A percentile compares a stretch with the other conserved stretches of the same genome.
Evolutionary conservation across 2,797 vertebrate species (phyloP).

Genomic region (Corythornis leucogaster): DNA sequence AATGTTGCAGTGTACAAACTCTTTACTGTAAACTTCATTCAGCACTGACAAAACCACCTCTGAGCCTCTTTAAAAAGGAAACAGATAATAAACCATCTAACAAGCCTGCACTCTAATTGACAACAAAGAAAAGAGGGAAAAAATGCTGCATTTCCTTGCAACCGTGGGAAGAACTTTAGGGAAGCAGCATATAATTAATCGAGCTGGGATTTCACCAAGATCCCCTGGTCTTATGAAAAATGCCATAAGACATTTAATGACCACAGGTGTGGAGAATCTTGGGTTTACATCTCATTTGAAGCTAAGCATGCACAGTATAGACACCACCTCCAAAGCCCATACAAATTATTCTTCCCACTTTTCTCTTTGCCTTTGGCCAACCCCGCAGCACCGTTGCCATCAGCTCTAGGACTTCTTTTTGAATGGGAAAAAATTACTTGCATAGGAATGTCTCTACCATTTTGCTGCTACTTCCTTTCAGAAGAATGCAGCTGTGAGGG

Average conservation of each 20-base stretch:
- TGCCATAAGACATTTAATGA: constrained; percentile 43
- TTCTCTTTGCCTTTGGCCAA: neutral
- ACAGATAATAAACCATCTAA: constrained; percentile 54
- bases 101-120: constrained; percentile 54
- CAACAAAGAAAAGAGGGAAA: neutral
- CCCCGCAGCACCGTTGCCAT: fast-evolving
- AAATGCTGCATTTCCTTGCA: neutral
- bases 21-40: constrained; percentile 6
- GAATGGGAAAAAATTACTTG: neutral
- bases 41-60: constrained; percentile 48
- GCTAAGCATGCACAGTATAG: neutral
- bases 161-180: constrained; percentile 1
- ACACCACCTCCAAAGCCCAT: neutral
- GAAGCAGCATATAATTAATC: constrained; percentile 35
- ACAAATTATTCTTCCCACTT: neutral
- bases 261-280: constrained; percentile 26
- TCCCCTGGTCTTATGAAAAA: constrained; percentile 30
- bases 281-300: constrained; percentile 36
- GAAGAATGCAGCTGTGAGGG: fast-evolving
- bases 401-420: neutral
- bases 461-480: neutral
- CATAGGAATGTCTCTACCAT: neutral
- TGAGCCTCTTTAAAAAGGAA: constrained; percentile 47
- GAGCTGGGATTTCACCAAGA: constrained; percentile 54
- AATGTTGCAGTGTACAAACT: neutral